Percentiles rank a stretch among this genome's conserved stretches.
Conservation (phyloP, 2,113 vertebrate genomes). For the Antennarius striatus region DNA sequence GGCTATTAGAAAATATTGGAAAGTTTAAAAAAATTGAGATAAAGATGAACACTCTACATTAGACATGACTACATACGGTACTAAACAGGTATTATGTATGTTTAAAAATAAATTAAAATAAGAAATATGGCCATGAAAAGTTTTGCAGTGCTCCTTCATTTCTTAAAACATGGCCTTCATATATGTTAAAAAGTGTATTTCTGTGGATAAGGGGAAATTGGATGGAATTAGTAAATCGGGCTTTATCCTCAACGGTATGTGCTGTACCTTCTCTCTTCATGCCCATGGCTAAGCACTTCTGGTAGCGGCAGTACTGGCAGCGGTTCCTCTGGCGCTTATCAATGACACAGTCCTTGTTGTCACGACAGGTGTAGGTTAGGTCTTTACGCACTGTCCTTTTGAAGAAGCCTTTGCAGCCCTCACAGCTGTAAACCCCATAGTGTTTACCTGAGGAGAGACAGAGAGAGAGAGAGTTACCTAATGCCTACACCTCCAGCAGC, state of each 20-base stretch:
- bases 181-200: constrained; percentile 12
- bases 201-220: constrained; percentile 23
- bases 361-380: constrained; percentile 95
- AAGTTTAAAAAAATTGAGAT: too few relatives aligned
- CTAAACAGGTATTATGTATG: not conserved
- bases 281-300: constrained; percentile 99
- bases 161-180: not conserved
- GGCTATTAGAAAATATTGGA: too few relatives aligned
- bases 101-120: too few relatives aligned
- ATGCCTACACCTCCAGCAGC: not conserved
- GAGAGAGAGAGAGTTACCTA: not conserved
- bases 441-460: constrained; percentile 87
- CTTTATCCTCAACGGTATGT: constrained; percentile 78
- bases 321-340: constrained; percentile 99
- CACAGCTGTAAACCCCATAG: constrained; percentile 98
- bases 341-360: constrained; percentile 97
- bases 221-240: constrained; percentile 46
- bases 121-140: too few relatives aligned
- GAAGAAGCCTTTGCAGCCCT: constrained; percentile 99
- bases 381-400: constrained; percentile 97
- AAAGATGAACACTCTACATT: too few relatives aligned
- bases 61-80: not conserved
- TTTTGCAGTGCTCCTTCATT: not conserved
- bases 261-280: constrained; percentile 99
- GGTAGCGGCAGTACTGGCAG: constrained; percentile 99